Base-by-base conservation (phyloP, 2,888 invertebrate species). In the Microctonus aethiopoides region DNA sequence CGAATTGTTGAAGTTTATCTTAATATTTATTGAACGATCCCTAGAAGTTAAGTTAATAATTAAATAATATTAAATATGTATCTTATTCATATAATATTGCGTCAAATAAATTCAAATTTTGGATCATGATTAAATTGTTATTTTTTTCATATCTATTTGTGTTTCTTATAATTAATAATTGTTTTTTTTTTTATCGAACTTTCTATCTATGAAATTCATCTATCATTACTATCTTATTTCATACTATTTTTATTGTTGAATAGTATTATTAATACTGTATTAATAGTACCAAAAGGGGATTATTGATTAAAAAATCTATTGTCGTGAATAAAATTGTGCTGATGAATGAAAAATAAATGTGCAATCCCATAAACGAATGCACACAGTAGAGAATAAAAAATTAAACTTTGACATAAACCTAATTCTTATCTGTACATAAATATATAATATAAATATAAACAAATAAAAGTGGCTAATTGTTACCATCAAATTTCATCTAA, bases 371-470 rank as follows among this genome's bases (percentile, higher is more conserved):
- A 39, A 46, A 62, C 20, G n/a, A 6, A 13, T 22, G n/a, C 0
- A 34, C 9, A 10, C 56, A 54, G 20, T 29, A 41, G 52, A 29
- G 16, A 29, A 16, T 54, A 26, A 64, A 67, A 51, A 61, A 36
- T 10, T 26, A 34, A 59, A 20, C 26, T 39, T 24, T 10, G 3
- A 7, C 1, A 24, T 26, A 20, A 7, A 60, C 9, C 46, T 59
- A 57, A 16, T 34, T 20, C 52, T 65, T 61, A 68, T 68, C 71
- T 66, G 71, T 74, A 74, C 72, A 76, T 75, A 76, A 74, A 77
- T 72, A 75, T 67, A 56, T 56, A 66, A 68, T 68, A 74, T 70
- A 75, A 75, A 73, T 68, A 72, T 74, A 72, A 71, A 54, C 3
- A 76, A 75, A 74, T 54, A 29, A 34, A 57, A 6, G 7, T 32